Conservation (phyloP, 2,113 vertebrate species). For the Cyanistes caeruleus region DNA sequence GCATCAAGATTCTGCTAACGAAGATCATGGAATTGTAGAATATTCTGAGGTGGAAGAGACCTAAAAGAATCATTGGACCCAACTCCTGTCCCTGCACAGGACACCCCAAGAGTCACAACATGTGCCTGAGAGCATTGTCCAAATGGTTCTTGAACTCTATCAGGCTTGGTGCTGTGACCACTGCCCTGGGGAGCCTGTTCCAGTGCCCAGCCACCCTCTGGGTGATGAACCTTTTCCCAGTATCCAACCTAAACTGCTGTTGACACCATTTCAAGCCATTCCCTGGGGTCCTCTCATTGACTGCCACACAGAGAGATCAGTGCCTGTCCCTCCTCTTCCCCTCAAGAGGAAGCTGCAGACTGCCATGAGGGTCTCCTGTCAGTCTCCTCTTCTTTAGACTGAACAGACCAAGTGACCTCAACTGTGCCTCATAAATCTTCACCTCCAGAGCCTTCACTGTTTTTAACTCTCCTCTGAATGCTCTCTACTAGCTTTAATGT, state of each 20-base stretch:
- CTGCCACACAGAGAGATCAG: neutral
- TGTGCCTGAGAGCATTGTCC: neutral
- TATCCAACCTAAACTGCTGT: neutral
- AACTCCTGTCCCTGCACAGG: too few relatives aligned
- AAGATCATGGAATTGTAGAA: neutral
- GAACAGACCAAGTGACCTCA: neutral
- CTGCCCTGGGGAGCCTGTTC: neutral
- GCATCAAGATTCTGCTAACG: neutral
- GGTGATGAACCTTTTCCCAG: neutral
- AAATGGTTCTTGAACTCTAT: neutral
- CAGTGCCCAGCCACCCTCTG: fast-evolving
- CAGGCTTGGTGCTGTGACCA: neutral
- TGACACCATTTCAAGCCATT: neutral
- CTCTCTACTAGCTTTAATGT: neutral
- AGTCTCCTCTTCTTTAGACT: neutral
- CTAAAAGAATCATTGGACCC: neutral
- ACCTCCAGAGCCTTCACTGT: neutral
- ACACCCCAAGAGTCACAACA: fast-evolving
- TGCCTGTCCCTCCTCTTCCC: neutral
- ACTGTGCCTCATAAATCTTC: neutral
- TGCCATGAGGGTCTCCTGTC: neutral
- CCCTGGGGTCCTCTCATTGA: fast-evolving
- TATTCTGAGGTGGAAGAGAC: neutral
- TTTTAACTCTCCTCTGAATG: neutral
- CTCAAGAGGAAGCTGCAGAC: neutral